Evolutionary conservation across 2,888 invertebrate genomes (phyloP).

Genomic region (Celastrina argiolus): DNA sequence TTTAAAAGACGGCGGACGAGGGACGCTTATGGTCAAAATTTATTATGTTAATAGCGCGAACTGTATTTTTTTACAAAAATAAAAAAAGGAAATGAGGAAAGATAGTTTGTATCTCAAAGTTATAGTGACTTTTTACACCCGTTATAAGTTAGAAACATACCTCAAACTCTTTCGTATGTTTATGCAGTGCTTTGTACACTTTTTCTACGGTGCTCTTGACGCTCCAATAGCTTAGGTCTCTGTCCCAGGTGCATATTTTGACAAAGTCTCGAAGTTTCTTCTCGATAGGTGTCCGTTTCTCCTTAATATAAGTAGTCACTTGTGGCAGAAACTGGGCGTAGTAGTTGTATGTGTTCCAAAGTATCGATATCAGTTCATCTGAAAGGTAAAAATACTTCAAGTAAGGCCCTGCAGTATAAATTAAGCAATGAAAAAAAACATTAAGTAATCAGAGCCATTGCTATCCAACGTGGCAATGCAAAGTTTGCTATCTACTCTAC

Average conservation of each 20-base stretch:
- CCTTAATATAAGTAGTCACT: conserved; percentile 81
- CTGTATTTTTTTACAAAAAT: too few species aligned
- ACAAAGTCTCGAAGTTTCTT: conserved; percentile 95
- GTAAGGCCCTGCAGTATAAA: not conserved
- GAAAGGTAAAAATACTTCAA: conserved; percentile 36
- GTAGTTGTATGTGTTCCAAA: conserved; percentile 91
- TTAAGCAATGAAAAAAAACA: too few species aligned
- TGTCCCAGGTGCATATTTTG: conserved; percentile 95
- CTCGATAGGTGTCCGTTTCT: conserved; percentile 88
- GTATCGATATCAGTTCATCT: conserved; percentile 80
- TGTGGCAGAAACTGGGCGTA: conserved; percentile 87
- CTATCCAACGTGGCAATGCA: too few species aligned
- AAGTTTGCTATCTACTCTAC: too few species aligned
- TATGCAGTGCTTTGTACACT: conserved; percentile 91
- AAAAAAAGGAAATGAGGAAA: too few species aligned
- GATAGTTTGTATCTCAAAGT: too few species aligned
- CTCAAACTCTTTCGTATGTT: conserved; percentile 91
- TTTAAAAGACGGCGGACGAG: not conserved
- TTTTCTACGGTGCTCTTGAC: conserved; percentile 93
- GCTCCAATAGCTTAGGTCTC: conserved; percentile 96
- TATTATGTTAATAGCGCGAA: too few species aligned
- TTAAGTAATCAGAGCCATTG: too few species aligned
- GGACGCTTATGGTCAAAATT: too few species aligned
- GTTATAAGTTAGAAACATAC: conserved; percentile 47
- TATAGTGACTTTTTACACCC: too few species aligned